These are phyloP conservation scores for Pipistrellus pipistrellus DNA, from an alignment of 2,797 vertebrate species.

Conservation along the genomic window DNA sequence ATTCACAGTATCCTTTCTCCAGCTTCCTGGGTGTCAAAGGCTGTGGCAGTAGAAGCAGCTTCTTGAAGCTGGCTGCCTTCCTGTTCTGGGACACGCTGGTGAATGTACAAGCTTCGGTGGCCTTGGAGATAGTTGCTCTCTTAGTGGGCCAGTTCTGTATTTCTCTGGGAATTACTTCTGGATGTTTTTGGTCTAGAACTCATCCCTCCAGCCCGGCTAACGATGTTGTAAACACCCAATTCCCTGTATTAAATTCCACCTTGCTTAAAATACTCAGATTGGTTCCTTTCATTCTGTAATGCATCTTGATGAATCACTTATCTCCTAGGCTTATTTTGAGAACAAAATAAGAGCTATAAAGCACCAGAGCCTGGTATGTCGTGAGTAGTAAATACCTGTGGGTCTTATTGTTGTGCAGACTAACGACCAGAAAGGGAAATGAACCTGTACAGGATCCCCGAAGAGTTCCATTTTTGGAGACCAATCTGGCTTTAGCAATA, in stretches of 20 bases:
- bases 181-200: neutral
- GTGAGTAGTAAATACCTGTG: neutral
- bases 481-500: neutral
- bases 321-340: neutral
- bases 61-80: constrained; percentile 21
- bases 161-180: constrained; percentile 9
- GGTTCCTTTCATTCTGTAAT: neutral
- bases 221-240: neutral
- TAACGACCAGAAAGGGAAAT: constrained; percentile 9
- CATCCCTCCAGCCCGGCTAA: neutral
- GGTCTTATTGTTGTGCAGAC: neutral
- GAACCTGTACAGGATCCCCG: neutral
- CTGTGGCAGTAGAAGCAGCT: neutral
- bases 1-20: neutral
- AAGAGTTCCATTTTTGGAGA: constrained; percentile 14
- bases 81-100: neutral
- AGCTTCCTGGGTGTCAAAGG: neutral
- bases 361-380: neutral
- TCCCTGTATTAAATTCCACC: neutral
- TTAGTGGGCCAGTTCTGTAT: neutral
- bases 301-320: neutral
- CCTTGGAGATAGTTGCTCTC: neutral
- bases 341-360: neutral
- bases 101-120: neutral
- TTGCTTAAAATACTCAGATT: neutral